phyloP scores from a whole-genome alignment of 37 sponge, comb jelly and placozoan genomes.

The Petrosia ficiformis region DNA sequence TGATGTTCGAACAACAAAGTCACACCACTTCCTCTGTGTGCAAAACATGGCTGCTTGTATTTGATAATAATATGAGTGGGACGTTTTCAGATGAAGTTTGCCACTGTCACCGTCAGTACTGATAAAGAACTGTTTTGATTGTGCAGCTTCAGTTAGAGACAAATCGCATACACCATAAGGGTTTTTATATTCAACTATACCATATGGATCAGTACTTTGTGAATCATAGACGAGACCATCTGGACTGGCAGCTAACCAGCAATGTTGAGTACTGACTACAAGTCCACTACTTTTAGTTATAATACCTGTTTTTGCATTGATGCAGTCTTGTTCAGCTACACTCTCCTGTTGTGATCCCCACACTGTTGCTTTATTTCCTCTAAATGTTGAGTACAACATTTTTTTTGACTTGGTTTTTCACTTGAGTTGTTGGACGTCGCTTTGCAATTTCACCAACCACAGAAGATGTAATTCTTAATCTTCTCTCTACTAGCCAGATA shows the following conservation, averaged over 20 bases:
- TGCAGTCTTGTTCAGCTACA: neutral
- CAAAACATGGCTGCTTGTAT: constrained; percentile 18
- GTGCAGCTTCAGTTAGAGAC: neutral
- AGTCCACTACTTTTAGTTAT: neutral
- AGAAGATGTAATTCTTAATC: neutral
- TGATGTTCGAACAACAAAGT: constrained; percentile 5
- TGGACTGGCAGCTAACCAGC: constrained; percentile 7
- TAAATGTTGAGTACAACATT: neutral
- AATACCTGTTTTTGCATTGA: neutral
- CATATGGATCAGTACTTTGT: neutral
- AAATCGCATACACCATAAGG: neutral
- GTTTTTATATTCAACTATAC: constrained; percentile 4
- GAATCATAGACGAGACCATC: no score
- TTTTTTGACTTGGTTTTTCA: neutral
- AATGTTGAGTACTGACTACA: neutral
- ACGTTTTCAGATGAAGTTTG: neutral
- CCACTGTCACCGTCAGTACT: neutral
- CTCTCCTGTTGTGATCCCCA: neutral
- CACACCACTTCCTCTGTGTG: constrained; percentile 19
- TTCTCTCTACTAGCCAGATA: constrained; percentile 5
- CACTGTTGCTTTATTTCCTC: neutral
- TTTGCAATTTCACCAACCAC: neutral
- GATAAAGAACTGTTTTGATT: neutral
- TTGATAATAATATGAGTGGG: constrained; percentile 18
- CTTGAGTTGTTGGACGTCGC: neutral